Percentiles rank a stretch among this genome's conserved stretches.
Evolutionary conservation across 2,113 vertebrate species (phyloP).

Genomic region (Hydropotes inermis): DNA sequence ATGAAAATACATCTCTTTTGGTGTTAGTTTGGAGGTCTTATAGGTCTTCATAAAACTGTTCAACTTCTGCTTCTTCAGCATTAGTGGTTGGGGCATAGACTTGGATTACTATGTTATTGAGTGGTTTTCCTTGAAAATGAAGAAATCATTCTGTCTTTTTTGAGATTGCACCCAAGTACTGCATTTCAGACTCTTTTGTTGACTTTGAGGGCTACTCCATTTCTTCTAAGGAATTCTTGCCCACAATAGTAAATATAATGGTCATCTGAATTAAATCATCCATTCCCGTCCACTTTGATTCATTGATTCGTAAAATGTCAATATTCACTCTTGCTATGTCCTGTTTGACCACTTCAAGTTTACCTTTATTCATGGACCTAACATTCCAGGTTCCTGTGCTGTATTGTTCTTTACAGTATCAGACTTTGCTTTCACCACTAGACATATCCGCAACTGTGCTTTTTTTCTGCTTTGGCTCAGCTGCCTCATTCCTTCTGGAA

Average conservation of each 20-base stretch:
- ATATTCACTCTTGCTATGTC: background rate
- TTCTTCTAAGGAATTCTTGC: background rate
- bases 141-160: background rate
- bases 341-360: background rate
- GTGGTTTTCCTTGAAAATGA: background rate
- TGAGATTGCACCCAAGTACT: background rate
- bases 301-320: background rate
- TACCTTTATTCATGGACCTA: background rate
- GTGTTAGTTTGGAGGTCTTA: background rate
- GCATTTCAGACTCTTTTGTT: background rate
- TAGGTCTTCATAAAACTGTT: background rate
- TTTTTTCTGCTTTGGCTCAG: background rate
- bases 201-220: background rate
- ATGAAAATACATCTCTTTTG: background rate
- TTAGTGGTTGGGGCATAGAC: background rate
- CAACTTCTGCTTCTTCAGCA: background rate
- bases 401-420: background rate
- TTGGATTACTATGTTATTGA: background rate
- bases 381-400: background rate
- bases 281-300: background rate
- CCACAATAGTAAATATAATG: background rate
- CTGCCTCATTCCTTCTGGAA: background rate
- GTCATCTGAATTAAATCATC: background rate
- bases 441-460: background rate
- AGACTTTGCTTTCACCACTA: background rate